Base-by-base conservation (phyloP, 2,888 invertebrate genomes). In the Cheiracanthium punctorium region DNA sequence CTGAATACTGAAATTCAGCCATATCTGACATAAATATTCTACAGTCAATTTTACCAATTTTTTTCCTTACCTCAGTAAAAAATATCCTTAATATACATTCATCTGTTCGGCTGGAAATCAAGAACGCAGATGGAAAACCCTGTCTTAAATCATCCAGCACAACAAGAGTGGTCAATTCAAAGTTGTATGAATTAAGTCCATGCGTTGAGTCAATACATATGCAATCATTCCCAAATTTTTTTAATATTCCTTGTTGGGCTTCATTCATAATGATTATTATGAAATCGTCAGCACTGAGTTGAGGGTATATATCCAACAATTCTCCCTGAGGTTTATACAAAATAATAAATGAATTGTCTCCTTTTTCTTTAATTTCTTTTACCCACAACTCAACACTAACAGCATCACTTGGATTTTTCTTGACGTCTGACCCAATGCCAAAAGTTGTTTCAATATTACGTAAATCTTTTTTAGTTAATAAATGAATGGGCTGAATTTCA, bases 1-100 rank as follows among this genome's bases (percentile, higher is more conserved):
- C 88, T 71, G 85, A 81, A 33, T 72, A 89, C 65, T 75, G 85
- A 1, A 70, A 1, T 17, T 82, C 32, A 7, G 29, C 88, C 70
- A 88, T 58, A 73, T 89, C 82, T 14, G 74, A 77, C 88, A 88
- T 89, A 67, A 89, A 85, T 20, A 72, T 17, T 0, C 33, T n/a
- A 4, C 72, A 67, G 0, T 4, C 4, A 8, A 77, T 8, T 1
- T 0, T n/a, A 0, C 48, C 37, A 28, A 29, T 14, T 20, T 65
- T 52, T 28, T n/a, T 14, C 32, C 43, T 73, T 1, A 84, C 0
- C 10, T 1, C 1, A 1, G 17, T 2, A 5, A 65, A 76, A 76
- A 71, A 65, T 10, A 52, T 1, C 28, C 14, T 1, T 2, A 70
- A 12, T 17, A 24, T 32, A 0, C 5, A 0, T n/a, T 43, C 24